These are phyloP conservation scores for Aegypius monachus DNA, from an alignment of 2,113 vertebrate genomes.

Conservation along the genomic window DNA sequence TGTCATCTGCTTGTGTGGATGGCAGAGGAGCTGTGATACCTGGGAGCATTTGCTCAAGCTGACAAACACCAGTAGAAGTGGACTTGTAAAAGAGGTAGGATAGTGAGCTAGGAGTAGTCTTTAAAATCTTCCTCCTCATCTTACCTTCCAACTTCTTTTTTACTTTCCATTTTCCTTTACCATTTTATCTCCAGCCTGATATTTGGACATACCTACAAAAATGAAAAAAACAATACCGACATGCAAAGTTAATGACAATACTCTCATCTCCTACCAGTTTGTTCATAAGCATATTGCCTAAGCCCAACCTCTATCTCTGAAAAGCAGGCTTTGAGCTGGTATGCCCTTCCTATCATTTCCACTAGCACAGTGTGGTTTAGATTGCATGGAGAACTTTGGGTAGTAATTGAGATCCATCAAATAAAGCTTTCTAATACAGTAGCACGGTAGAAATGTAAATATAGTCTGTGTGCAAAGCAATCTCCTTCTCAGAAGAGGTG, in stretches of 20 bases:
- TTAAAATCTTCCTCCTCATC: neutral
- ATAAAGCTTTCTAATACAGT: neutral
- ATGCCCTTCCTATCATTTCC: neutral
- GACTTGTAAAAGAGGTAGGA: neutral
- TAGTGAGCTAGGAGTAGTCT: neutral
- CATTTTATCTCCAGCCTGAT: neutral
- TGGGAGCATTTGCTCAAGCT: neutral
- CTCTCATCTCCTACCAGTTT: neutral
- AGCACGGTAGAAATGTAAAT: neutral
- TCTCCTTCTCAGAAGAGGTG: neutral
- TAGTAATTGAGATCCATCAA: neutral
- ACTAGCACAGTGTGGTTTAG: neutral
- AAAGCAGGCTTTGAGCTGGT: neutral
- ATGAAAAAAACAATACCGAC: neutral
- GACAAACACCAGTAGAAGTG: neutral
- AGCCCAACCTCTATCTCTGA: neutral
- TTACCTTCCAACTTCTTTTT: neutral
- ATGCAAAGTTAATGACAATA: neutral
- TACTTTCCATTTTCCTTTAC: neutral
- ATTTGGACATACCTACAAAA: neutral
- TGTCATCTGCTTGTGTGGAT: neutral
- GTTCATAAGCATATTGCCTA: neutral
- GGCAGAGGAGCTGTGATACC: neutral
- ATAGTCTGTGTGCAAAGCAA: neutral
- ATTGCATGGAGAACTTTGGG: neutral